Evolutionary conservation across 2,888 invertebrate species (phyloP), one percentile per base, ranked within the genome.

Genomic region (Mesodorylaimus sp.): DNA sequence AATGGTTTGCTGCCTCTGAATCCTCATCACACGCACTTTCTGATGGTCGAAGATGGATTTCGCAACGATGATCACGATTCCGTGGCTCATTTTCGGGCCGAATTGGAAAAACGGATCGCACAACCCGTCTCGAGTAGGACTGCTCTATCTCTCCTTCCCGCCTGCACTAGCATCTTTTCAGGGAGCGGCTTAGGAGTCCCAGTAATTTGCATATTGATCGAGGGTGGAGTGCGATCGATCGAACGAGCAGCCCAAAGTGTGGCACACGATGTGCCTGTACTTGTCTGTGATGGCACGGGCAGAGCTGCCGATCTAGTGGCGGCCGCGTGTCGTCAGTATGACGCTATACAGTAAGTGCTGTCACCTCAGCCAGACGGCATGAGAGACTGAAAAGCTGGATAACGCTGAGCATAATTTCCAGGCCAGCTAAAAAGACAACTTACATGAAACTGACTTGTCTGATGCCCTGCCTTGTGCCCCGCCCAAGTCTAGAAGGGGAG

Each of bases 21-120:
- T 52, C 64, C 67, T 2, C 61, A 69, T 55, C 70, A 70, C 59
- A 70, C 70, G 5, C 70, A 70, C 57, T 70, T 69, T 54, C 59
- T 70, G 7, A 60, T 70, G 55, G 66, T 70, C 2, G 69, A 70
- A 53, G 64, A 67, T 54, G 67, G 67, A 1, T 52, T 56, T 50
- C 54, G 67, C 27, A 61, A 58, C 29, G 52, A 58, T 16, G 66
- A 66, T 51, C 59, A 51, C 7, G 57, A 65, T 2, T n/a, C n/a
- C n/a, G 65, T 63, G 1, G 63, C 63, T 16, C 58, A 58, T 7
- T 62, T 67, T 51, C 52, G 67, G 3, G 63, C 66, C 1, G 54
- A 53, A 39, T 59, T 67, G 50, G 67, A 67, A 56, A 59, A 61
- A 27, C 56, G 58, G 47, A 58, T 64, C 21, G 54, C 58, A 25